Evolutionary conservation across 2,113 vertebrate genomes (phyloP), one percentile per base, ranked within the genome.

Genomic region (Nibea albiflora): DNA sequence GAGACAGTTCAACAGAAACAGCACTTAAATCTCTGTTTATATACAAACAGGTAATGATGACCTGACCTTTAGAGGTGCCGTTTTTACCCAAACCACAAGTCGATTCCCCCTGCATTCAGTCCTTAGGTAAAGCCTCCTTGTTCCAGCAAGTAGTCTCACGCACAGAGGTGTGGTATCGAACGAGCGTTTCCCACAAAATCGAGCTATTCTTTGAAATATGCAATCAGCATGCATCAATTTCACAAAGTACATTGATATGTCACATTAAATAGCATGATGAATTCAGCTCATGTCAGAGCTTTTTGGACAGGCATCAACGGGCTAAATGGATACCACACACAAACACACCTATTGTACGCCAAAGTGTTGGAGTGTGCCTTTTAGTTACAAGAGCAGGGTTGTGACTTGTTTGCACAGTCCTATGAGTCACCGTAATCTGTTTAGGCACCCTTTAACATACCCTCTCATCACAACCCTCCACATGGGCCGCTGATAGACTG

Each of bases 381-480:
- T 24, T 28, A 24, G 42, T 72, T 11, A 63, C 22, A 10, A 22
- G 58, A 46, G 52, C 47, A 52, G 31, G 62, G 46, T 17, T 56
- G 77, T 24, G 31, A 73, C n/a, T 31, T 60, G 56, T 79, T 86
- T 80, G 71, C 1, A 35, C 65, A 47, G 69, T 1, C 31, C 56
- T 62, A 62, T 50, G 78, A 81, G 68, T 67, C 78, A 61, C 72
- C 11, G 8, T 65, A 11, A 88, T 83, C 67, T 73, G 63, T 60
- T 28, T 22, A 50, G 70, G 70, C n/a, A 64, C 20, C 56, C 71
- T 70, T 53, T 1, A 81, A 17, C 73, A 28, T 50, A 69, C 19
- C 22, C 77, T 81, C 57, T 78, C 65, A 86, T 81, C 81, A 84
- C 71, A 86, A 7, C 47, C 86, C 49, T 88, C 28, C 65, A 49